Percentiles rank a stretch among this genome's conserved stretches.
These are phyloP conservation scores for Euwallacea fornicatus DNA, from an alignment of 1,140 invertebrate species.

Conservation along the genomic window DNA sequence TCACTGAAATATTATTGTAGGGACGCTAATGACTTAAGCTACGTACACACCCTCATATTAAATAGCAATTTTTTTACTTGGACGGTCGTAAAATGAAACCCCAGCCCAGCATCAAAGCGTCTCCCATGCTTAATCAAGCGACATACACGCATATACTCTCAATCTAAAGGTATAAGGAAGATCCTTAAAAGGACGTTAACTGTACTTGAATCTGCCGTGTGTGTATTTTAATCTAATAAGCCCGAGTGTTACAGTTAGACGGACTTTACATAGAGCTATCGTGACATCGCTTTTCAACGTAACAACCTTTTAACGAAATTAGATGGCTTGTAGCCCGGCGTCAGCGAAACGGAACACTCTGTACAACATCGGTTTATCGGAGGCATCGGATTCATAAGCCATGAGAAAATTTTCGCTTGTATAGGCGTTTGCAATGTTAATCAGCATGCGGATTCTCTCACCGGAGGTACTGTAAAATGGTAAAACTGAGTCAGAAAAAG, in stretches of 20 bases:
- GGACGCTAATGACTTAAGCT: too few relatives aligned
- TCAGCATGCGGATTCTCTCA: not conserved
- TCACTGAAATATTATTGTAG: too few relatives aligned
- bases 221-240: slow-evolving; percentile 38
- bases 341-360: slow-evolving; percentile 29
- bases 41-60: too few relatives aligned
- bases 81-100: too few relatives aligned
- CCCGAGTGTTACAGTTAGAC: slow-evolving; percentile 33
- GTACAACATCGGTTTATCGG: slow-evolving; percentile 26
- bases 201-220: slow-evolving; percentile 28
- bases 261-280: slow-evolving; percentile 29
- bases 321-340: slow-evolving; percentile 33
- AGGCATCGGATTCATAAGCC: slow-evolving; percentile 22
- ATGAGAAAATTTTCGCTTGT: slow-evolving; percentile 24
- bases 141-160: slow-evolving; percentile 19
- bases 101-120: too few relatives aligned
- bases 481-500: too few relatives aligned
- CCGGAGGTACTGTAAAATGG: not conserved
- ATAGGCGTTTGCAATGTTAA: slow-evolving; percentile 1
- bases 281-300: slow-evolving; percentile 34
- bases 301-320: slow-evolving; percentile 35
- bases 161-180: slow-evolving; percentile 23
- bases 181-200: slow-evolving; percentile 36
- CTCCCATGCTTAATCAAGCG: slow-evolving; percentile 7
- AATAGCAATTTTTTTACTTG: too few relatives aligned